Percentiles rank a stretch among this genome's conserved stretches.
phyloP scores from a whole-genome alignment of 2,113 vertebrate species.

The Proteles cristata region DNA sequence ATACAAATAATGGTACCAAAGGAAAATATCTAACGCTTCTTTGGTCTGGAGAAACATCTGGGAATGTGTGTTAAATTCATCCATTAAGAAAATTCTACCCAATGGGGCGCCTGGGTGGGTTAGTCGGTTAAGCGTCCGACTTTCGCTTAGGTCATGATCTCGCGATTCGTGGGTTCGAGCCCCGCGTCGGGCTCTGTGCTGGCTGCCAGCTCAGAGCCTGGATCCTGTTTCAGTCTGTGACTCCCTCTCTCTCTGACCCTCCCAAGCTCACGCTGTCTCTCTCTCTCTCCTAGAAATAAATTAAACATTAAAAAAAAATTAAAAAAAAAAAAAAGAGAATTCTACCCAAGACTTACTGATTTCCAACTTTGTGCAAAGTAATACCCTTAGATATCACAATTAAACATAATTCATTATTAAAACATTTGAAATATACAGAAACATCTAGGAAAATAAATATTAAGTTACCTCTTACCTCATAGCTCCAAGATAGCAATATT shows the following conservation, averaged over 20 bases:
- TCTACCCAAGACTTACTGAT: not conserved
- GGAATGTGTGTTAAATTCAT: not conserved
- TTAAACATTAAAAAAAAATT: too few species aligned
- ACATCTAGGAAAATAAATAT: conserved; percentile 3
- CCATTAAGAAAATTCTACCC: not conserved
- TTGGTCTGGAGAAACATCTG: not conserved
- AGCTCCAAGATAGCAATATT: not conserved
- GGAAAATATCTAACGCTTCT: not conserved
- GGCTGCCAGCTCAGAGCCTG: too few species aligned
- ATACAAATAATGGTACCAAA: not conserved
- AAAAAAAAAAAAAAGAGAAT: too few species aligned
- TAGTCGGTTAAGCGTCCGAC: too few species aligned
- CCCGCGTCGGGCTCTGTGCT: too few species aligned
- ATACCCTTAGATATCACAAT: not conserved
- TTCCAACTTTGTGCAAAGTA: not conserved
- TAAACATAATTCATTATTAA: not conserved
- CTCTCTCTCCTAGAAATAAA: too few species aligned
- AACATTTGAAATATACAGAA: not conserved
- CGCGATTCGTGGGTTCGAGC: too few species aligned
- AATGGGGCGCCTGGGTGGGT: too few species aligned
- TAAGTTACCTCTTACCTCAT: not conserved
- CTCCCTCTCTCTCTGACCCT: too few species aligned
- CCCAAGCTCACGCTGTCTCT: too few species aligned
- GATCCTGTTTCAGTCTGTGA: too few species aligned
- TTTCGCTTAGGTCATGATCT: too few species aligned